Conservation (phyloP, 2,888 invertebrate species). For the Punctoribates punctum region DNA sequence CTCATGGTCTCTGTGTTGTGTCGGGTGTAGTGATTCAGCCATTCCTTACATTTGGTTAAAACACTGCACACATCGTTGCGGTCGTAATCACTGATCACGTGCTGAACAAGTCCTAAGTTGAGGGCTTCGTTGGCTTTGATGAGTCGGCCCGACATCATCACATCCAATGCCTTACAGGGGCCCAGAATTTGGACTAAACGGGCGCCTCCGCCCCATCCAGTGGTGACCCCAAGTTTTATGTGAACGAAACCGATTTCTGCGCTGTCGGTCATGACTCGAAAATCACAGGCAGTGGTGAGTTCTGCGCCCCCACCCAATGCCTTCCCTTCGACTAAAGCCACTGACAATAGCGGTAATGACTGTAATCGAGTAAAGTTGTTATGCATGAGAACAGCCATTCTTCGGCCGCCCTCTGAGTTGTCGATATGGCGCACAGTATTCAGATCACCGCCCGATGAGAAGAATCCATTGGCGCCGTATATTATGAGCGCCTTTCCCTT, state of each 20-base stretch:
- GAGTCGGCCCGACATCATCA: conserved; percentile 52
- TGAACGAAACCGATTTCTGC: conserved; percentile 58
- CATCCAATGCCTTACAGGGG: conserved; percentile 54
- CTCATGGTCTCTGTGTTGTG: conserved; percentile 50
- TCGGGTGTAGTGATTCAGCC: conserved; percentile 51
- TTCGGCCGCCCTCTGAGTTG: conserved; percentile 52
- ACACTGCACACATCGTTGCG: conserved; percentile 48
- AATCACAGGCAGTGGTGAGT: conserved; percentile 57
- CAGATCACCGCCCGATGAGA: conserved; percentile 60
- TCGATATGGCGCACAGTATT: conserved; percentile 53
- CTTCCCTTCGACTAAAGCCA: conserved; percentile 57
- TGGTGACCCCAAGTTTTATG: conserved; percentile 55
- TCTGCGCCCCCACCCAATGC: conserved; percentile 61
- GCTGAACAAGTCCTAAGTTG: conserved; percentile 55
- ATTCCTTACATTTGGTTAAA: conserved; percentile 50
- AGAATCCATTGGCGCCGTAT: conserved; percentile 55
- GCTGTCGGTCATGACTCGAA: conserved; percentile 54
- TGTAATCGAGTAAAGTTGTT: conserved; percentile 53
- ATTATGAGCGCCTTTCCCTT: conserved; percentile 56
- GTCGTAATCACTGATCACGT: conserved; percentile 49
- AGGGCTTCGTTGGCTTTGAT: conserved; percentile 53
- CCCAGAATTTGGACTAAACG: conserved; percentile 55
- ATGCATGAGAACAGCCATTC: conserved; percentile 57
- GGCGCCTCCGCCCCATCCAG: conserved; percentile 59
- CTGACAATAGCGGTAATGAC: conserved; percentile 56